Evolutionary conservation across 2,113 vertebrate species (phyloP).

Genomic region (Piliocolobus tephrosceles): DNA sequence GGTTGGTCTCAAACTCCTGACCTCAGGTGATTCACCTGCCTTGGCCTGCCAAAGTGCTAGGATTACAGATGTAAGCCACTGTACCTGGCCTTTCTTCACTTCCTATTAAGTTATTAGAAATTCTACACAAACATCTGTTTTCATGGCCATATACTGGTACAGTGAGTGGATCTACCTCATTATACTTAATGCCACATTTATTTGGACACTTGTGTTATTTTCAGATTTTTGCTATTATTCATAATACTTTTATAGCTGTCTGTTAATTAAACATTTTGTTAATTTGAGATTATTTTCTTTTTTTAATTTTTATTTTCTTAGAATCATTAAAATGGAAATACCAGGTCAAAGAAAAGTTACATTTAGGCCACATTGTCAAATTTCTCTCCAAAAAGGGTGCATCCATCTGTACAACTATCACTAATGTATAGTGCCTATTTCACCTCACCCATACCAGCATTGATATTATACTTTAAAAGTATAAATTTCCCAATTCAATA

Average conservation of each 20-base stretch:
- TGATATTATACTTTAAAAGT: conserved; percentile 26
- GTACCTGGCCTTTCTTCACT: neutral
- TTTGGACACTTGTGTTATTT: neutral
- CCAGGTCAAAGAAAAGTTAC: neutral
- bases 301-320: neutral
- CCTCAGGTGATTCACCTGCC: too few relatives aligned
- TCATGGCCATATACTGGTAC: neutral
- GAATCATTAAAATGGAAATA: conserved; percentile 20
- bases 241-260: neutral
- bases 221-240: conserved; percentile 24
- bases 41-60: too few relatives aligned
- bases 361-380: neutral
- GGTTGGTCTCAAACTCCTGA: too few relatives aligned
- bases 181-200: neutral
- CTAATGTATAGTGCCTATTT: neutral
- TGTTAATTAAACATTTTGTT: conserved; percentile 19
- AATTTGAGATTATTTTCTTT: neutral
- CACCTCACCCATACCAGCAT: neutral
- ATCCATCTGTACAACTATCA: neutral
- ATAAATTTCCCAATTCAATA: neutral
- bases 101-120: conserved; percentile 5
- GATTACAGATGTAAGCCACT: too few relatives aligned
- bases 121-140: neutral
- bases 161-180: neutral
- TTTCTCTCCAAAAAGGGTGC: neutral